Evolutionary conservation across 1,140 invertebrate genomes (phyloP).

Genomic region (Lerema accius): DNA sequence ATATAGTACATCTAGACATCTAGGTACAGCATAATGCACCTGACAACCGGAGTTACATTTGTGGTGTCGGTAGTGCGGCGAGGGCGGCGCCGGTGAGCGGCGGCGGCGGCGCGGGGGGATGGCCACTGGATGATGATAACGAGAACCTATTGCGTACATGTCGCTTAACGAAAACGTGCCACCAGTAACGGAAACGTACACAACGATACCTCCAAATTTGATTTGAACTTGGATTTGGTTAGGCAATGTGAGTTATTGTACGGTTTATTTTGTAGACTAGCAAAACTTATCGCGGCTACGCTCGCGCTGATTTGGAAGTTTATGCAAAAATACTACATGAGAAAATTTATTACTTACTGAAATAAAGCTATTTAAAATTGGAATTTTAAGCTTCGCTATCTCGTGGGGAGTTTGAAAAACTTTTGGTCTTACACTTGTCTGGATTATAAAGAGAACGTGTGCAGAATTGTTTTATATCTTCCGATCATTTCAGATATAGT

Average conservation of each 20-base stretch:
- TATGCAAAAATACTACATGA: too few relatives aligned
- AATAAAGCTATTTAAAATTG: too few relatives aligned
- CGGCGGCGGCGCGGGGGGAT: slow-evolving; percentile 27
- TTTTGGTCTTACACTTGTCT: too few relatives aligned
- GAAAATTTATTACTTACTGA: too few relatives aligned
- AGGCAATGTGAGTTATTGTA: neutral
- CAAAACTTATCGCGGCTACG: too few relatives aligned
- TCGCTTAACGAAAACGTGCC: neutral
- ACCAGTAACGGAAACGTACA: neutral
- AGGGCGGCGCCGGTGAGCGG: slow-evolving; percentile 25
- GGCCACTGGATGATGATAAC: slow-evolving; percentile 36
- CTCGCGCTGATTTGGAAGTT: too few relatives aligned
- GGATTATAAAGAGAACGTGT: too few relatives aligned
- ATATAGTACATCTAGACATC: neutral
- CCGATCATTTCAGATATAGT: too few relatives aligned
- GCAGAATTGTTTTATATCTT: too few relatives aligned
- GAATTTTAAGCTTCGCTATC: too few relatives aligned
- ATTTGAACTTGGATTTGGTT: neutral
- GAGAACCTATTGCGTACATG: neutral
- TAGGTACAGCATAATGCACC: neutral
- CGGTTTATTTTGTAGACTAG: neutral
- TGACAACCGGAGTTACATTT: neutral
- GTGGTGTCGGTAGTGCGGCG: slow-evolving; percentile 23
- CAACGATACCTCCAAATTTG: neutral
- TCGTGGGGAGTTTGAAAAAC: too few relatives aligned